phyloP scores from a whole-genome alignment of 2,888 invertebrate genomes.

The Glyphotaelius pellucidus region DNA sequence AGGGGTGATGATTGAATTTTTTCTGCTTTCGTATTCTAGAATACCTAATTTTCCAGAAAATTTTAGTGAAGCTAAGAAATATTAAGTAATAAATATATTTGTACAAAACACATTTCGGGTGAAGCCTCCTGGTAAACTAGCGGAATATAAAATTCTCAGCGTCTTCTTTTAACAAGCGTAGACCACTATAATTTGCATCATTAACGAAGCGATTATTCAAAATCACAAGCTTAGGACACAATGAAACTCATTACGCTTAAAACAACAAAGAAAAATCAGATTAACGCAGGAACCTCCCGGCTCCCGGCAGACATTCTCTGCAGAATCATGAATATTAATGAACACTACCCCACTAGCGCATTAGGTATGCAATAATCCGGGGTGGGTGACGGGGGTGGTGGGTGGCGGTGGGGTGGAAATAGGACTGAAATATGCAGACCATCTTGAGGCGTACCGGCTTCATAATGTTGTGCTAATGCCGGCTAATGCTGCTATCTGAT shows the following conservation, averaged over 20 bases:
- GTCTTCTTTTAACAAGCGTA: not conserved
- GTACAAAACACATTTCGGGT: not conserved
- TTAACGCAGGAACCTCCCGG: not conserved
- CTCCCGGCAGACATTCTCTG: not conserved
- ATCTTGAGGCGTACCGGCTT: not conserved
- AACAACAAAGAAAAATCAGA: not conserved
- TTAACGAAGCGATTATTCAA: not conserved
- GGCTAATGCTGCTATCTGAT: not conserved
- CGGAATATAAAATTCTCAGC: not conserved
- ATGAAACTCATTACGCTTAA: not conserved
- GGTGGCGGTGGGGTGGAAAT: not conserved
- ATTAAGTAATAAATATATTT: too few relatives aligned
- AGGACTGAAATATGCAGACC: not conserved
- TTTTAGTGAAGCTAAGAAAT: too few relatives aligned
- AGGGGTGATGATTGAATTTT: too few relatives aligned
- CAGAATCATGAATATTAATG: not conserved
- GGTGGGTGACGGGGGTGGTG: not conserved
- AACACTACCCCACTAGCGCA: not conserved
- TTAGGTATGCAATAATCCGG: not conserved
- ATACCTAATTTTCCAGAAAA: too few relatives aligned
- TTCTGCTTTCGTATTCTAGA: too few relatives aligned
- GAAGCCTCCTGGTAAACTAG: not conserved
- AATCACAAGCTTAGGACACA: not conserved
- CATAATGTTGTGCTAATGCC: not conserved
- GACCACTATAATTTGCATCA: not conserved